Conservation (phyloP, 2,113 vertebrate genomes). For the Psammodynastes pulverulentus region DNA sequence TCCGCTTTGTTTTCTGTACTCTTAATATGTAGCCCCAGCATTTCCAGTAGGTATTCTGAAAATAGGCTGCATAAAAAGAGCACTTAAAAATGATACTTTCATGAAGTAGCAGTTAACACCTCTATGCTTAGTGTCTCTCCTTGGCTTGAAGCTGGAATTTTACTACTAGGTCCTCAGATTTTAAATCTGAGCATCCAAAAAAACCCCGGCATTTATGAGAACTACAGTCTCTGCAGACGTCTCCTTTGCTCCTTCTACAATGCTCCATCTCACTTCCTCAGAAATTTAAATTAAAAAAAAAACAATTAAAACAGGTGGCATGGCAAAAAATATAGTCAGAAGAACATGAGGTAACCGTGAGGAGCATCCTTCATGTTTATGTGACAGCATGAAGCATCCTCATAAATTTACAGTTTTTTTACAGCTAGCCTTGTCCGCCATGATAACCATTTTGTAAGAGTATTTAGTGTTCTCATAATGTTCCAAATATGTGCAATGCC, state of each 20-base stretch:
- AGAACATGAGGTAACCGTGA: not conserved
- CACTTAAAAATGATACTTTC: not conserved
- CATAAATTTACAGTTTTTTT: not conserved
- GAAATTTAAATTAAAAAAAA: not conserved
- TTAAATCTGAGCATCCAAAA: not conserved
- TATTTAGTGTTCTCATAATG: not conserved
- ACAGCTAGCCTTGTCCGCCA: not conserved
- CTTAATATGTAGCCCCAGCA: not conserved
- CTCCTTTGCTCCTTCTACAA: not conserved
- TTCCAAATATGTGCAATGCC: not conserved
- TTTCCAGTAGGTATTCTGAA: constrained; percentile 13
- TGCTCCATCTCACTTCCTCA: not conserved
- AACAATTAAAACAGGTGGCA: not conserved
- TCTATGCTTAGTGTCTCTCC: not conserved
- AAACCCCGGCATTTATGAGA: not conserved
- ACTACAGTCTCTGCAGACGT: not conserved
- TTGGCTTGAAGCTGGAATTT: not conserved
- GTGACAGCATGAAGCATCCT: not conserved
- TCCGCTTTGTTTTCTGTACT: not conserved
- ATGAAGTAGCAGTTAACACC: not conserved
- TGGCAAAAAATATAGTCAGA: not conserved
- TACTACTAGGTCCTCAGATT: not conserved
- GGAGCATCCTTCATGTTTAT: not conserved
- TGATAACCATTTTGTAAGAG: not conserved
- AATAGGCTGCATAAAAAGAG: not conserved